Evolutionary conservation across 2,797 vertebrate species (phyloP), one percentile per base, ranked within the genome.

Genomic region (Darevskia mixta): DNA sequence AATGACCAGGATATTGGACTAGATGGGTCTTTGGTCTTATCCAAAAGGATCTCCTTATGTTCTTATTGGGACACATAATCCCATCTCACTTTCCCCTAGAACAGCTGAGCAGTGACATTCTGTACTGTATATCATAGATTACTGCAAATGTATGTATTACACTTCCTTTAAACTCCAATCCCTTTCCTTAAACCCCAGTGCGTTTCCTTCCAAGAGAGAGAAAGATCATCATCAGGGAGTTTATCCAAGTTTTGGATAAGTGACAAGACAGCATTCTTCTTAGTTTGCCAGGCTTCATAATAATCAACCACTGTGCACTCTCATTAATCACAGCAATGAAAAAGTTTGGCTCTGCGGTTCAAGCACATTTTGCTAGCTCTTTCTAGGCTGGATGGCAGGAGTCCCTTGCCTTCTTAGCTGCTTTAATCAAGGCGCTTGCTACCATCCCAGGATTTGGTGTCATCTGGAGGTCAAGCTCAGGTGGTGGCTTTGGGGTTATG

Each of bases 171-270:
- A 27, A n/a, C 66, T n/a, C 43, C 13, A 67, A 7, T 55, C 8
- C 67, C 67, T 6, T 32, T 32, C n/a, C 32, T 72, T n/a, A 72
- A n/a, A 72, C 49, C 29, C 7, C 11, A 0, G 41, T 29, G 17
- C 64, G 4, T 61, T n/a, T 69, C 32, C 27, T 72, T 43, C 49
- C 9, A 20, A 58, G 69, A 69, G 43, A 69, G 77, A 69, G 32
- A 67, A 43, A 41, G 23, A 86, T 71, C 20, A 87, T 72, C 45
- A 5, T 69, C 45, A 5, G 84, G 32, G 3, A 27, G 23, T 71
- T 86, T 91, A 87, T 86, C 76, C 69, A 83, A 88, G 43, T 9
- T 55, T 73, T 84, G 55, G 32, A 32, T 82, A 66, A 87, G 0
- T 82, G 64, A 88, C 0, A 20, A 29, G 49, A 85, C 29, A 77